phyloP scores from a whole-genome alignment of 2,113 vertebrate species.

The Melozone crissalis region DNA sequence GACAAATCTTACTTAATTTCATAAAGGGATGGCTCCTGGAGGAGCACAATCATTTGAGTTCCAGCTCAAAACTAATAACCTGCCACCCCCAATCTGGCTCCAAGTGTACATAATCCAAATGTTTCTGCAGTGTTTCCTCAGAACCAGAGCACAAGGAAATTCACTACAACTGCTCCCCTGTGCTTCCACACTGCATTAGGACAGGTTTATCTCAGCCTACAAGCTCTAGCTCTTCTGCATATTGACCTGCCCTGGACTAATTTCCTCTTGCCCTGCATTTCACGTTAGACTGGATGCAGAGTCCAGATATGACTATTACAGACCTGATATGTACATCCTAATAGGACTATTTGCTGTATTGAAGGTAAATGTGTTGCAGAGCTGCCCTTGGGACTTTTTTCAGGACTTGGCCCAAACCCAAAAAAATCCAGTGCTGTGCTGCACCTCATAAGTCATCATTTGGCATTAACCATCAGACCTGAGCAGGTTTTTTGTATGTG shows the following conservation, averaged over 20 bases:
- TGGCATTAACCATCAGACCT: background rate
- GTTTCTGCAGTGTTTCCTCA: background rate
- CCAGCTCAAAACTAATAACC: background rate
- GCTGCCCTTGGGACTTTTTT: background rate
- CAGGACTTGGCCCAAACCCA: background rate
- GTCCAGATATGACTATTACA: background rate
- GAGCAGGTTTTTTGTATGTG: background rate
- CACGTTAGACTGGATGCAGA: background rate
- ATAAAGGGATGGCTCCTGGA: background rate
- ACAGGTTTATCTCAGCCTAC: background rate
- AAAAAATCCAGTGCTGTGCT: background rate
- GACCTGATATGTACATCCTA: background rate
- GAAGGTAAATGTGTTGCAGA: background rate
- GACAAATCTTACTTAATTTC: background rate
- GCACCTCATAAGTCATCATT: background rate
- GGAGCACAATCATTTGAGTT: background rate
- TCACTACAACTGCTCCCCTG: background rate
- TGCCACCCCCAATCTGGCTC: background rate
- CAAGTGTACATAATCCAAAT: background rate
- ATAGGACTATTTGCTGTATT: background rate
- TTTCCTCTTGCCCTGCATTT: background rate
- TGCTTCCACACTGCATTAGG: background rate
- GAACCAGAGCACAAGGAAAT: background rate
- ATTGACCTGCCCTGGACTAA: background rate
- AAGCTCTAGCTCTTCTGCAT: background rate